Conservation (phyloP, 2,113 vertebrate species). For the Andinoacara biseriatus region DNA sequence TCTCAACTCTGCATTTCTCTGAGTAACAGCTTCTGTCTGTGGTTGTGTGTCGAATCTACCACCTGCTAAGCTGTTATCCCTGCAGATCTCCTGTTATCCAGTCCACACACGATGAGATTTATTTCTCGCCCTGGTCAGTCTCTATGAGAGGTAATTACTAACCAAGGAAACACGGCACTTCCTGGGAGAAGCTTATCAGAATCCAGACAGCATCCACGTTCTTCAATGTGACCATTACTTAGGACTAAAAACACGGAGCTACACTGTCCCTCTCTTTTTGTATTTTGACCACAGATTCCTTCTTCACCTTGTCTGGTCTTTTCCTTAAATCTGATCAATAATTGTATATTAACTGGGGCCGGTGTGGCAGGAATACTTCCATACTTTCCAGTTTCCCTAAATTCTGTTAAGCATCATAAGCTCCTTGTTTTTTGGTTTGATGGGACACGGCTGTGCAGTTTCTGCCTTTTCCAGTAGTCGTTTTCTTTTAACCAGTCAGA, state of each 20-base stretch:
- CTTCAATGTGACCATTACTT: slow-evolving; percentile 46
- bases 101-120: slow-evolving; percentile 53
- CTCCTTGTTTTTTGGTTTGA: not conserved
- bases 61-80: slow-evolving; percentile 48
- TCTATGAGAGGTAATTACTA: slow-evolving; percentile 71
- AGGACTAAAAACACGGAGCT: slow-evolving; percentile 37
- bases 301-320: not conserved
- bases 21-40: slow-evolving; percentile 5
- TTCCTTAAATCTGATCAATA: not conserved
- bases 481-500: not conserved
- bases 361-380: no score
- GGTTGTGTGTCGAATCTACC: slow-evolving; percentile 25
- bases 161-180: slow-evolving; percentile 58
- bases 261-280: slow-evolving; percentile 18
- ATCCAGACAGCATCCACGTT: slow-evolving; percentile 52
- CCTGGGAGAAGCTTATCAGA: slow-evolving; percentile 66
- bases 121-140: slow-evolving; percentile 51
- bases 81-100: slow-evolving; percentile 55
- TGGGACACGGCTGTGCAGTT: not conserved
- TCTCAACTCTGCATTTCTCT: slow-evolving; percentile 45
- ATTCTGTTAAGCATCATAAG: not conserved
- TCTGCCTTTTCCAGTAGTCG: not conserved
- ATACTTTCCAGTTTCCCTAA: not conserved
- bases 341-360: not conserved
- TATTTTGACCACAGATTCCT: not conserved